These are phyloP conservation scores for Marisa cornuarietis DNA, from an alignment of 1,140 invertebrate genomes.

Conservation along the genomic window DNA sequence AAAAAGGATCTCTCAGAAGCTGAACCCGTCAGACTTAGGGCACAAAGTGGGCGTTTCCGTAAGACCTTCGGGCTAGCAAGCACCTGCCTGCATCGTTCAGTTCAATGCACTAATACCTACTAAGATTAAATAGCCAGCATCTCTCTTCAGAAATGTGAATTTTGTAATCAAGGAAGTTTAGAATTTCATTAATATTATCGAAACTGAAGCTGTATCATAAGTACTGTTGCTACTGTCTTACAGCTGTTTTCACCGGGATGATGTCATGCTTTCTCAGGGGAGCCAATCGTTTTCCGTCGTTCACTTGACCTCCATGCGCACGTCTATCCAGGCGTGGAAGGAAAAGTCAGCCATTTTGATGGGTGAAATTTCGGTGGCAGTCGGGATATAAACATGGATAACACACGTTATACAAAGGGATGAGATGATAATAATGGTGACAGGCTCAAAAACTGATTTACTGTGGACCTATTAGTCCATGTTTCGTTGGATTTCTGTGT, in stretches of 20 bases:
- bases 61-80: neutral
- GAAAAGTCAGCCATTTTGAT: constrained; percentile 62
- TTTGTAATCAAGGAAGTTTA: neutral
- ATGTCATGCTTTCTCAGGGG: constrained; percentile 53
- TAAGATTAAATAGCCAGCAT: neutral
- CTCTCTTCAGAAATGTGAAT: neutral
- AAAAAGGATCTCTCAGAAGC: neutral
- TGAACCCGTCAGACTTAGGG: neutral
- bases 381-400: constrained; percentile 31
- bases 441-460: constrained; percentile 15
- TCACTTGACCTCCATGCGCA: constrained; percentile 54
- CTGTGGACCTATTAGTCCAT: constrained; percentile 7
- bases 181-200: neutral
- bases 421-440: constrained; percentile 17
- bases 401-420: constrained; percentile 18
- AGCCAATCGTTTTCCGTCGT: constrained; percentile 51
- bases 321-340: constrained; percentile 54
- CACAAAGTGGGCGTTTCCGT: constrained; percentile 23
- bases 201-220: constrained; percentile 6
- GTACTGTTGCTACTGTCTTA: constrained; percentile 23
- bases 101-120: neutral
- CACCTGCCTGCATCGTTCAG: constrained; percentile 6
- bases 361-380: constrained; percentile 43
- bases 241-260: constrained; percentile 46
- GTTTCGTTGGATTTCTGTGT: constrained; percentile 8